Evolutionary conservation across 2,113 vertebrate species (phyloP), one percentile per base, ranked within the genome.

Genomic region (Mirza zaza): DNA sequence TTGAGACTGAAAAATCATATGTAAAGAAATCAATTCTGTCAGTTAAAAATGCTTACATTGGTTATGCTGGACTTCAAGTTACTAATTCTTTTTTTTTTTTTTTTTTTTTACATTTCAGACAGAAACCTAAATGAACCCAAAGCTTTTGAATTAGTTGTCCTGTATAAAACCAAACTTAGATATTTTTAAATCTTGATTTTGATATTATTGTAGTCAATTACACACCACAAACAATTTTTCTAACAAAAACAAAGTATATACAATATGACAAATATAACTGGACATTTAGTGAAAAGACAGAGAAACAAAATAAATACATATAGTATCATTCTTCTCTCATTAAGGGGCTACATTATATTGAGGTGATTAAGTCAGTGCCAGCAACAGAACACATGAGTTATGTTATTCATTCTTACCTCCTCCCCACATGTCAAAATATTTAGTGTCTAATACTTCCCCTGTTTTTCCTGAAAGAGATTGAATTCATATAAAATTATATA

Each of bases 381-480:
- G 8, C 59, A 70, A 63, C 0, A 21, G 39, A 73, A 17, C 27
- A 70, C 36, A 68, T 45, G 6, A 9, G 67, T 77, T 21, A 68
- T 2, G 18, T 13, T 73, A 90, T 84, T 39, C 23, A 39, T 13
- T 97, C 99, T 98, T 98, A 99, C 99, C 99, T 99, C 99, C 99
- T 90, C 98, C 99, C 99, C 99, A 99, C 99, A 99, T 99, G 98
- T 99, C 99, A 96, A 99, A 99, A 97, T 88, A 99, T 2, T 98
- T 99, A 0, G 99, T 99, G 87, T 99, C 99, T 59, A 99, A 9
- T 8, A 98, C 71, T 42, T 99, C 98, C 57, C 99, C 99, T 1
- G 99, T 99, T 98, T 97, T 99, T 42, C 99, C 99, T 99, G 94
- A 65, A 97, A 98, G 87, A 75, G 68, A 96, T 71, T 71, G 29